Percentiles rank a stretch among this genome's conserved stretches.
These are phyloP conservation scores for Diabrotica undecimpunctata DNA, from an alignment of 1,140 invertebrate genomes.

Conservation along the genomic window DNA sequence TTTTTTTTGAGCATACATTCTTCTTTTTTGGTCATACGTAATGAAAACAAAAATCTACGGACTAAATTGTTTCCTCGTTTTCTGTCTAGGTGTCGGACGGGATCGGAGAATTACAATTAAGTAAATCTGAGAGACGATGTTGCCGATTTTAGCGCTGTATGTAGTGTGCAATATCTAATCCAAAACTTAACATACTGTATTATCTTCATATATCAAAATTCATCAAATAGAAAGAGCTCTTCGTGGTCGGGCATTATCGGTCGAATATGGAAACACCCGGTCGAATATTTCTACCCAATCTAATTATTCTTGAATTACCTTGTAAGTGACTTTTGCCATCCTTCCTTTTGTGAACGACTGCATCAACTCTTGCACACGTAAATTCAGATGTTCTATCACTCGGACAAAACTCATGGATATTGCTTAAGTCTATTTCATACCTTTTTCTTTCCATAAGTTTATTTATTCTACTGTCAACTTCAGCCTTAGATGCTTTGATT, in stretches of 20 bases:
- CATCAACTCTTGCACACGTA: slow-evolving; percentile 65
- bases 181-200: no score
- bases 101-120: no score
- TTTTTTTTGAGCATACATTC: no score
- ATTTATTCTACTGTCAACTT: slow-evolving; percentile 57
- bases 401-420: slow-evolving; percentile 64
- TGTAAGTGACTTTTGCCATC: slow-evolving; percentile 67
- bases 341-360: slow-evolving; percentile 59
- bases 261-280: background rate
- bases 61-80: no score
- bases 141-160: no score
- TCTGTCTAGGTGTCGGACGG: no score
- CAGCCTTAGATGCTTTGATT: slow-evolving; percentile 56
- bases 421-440: slow-evolving; percentile 60
- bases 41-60: no score
- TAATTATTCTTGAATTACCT: slow-evolving; percentile 49
- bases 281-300: background rate
- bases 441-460: slow-evolving; percentile 63
- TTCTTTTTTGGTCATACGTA: no score
- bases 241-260: background rate
- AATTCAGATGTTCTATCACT: slow-evolving; percentile 43
- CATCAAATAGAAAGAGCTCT: background rate
- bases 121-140: no score
- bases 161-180: no score
- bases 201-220: background rate